phyloP scores from a whole-genome alignment of 2,888 invertebrate genomes.

The Lucinisca nassula region DNA sequence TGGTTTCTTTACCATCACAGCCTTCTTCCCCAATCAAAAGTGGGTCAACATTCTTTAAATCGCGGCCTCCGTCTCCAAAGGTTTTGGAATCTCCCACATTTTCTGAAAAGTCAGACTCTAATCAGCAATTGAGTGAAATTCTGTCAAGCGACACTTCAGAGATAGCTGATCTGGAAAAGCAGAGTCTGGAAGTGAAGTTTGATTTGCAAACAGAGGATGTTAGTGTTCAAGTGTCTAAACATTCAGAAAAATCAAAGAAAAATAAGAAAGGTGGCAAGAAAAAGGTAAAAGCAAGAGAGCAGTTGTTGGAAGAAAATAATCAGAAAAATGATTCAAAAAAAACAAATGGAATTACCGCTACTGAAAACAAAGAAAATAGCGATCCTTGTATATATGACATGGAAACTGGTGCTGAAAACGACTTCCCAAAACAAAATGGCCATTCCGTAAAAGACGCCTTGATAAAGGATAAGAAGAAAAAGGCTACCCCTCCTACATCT shows the following conservation, averaged over 20 bases:
- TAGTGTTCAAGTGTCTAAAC: constrained; percentile 26
- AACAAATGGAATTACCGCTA: not conserved
- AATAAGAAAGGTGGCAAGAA: constrained; percentile 45
- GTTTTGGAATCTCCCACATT: constrained; percentile 30
- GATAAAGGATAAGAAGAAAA: not conserved
- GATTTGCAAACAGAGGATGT: constrained; percentile 45
- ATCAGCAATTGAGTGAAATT: constrained; percentile 59
- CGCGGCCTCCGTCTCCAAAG: constrained; percentile 45
- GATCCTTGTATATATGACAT: constrained; percentile 56
- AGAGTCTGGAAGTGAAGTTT: constrained; percentile 31
- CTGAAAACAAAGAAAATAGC: constrained; percentile 64
- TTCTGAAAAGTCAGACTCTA: constrained; percentile 50
- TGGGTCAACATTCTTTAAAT: constrained; percentile 69
- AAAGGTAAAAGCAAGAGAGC: constrained; percentile 47
- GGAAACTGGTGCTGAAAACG: constrained; percentile 46
- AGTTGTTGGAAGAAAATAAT: constrained; percentile 52
- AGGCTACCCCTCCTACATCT: constrained; percentile 57
- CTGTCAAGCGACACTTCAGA: constrained; percentile 35
- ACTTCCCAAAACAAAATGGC: not conserved
- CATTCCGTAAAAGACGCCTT: constrained; percentile 23
- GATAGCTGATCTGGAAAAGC: constrained; percentile 22
- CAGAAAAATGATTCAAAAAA: constrained; percentile 53
- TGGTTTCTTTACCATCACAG: constrained; percentile 68
- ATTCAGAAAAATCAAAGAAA: constrained; percentile 43
- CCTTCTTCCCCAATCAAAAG: constrained; percentile 69